phyloP scores from a whole-genome alignment of 2,113 vertebrate genomes.

The Zosterops pallidus region DNA sequence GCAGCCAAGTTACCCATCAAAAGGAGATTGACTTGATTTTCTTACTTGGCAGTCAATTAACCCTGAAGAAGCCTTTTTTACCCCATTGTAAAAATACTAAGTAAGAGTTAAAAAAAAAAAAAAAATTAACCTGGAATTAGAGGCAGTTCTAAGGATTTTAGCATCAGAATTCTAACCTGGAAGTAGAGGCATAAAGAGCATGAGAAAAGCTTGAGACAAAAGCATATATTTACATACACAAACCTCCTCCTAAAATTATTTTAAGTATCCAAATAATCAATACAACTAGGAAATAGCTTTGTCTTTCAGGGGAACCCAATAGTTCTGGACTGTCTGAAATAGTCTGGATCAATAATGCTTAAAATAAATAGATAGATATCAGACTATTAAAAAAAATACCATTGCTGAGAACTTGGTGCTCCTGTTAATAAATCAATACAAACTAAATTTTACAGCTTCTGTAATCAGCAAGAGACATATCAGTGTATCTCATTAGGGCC shows the following conservation, averaged over 20 bases:
- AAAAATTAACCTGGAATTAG: background rate
- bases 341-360: slow-evolving; percentile 11
- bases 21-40: background rate
- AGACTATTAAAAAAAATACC: slow-evolving; percentile 23
- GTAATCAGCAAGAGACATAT: slow-evolving; percentile 67
- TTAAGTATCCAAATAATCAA: background rate
- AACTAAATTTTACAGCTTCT: slow-evolving; percentile 66
- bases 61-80: background rate
- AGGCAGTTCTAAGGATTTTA: background rate
- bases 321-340: background rate
- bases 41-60: background rate
- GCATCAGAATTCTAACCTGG: background rate
- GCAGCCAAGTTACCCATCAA: background rate
- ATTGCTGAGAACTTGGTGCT: background rate
- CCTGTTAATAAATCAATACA: slow-evolving; percentile 62
- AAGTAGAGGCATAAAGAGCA: background rate
- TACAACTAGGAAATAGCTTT: background rate
- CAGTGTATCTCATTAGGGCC: slow-evolving; percentile 60
- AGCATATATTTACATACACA: background rate
- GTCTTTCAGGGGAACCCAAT: background rate
- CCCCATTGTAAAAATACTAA: background rate
- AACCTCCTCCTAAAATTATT: background rate
- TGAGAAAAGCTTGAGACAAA: background rate
- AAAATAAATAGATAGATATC: slow-evolving; percentile 9
- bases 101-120: background rate